These are phyloP conservation scores for Tiaroga cobitis DNA, from an alignment of 2,797 vertebrate species.

Conservation along the genomic window DNA sequence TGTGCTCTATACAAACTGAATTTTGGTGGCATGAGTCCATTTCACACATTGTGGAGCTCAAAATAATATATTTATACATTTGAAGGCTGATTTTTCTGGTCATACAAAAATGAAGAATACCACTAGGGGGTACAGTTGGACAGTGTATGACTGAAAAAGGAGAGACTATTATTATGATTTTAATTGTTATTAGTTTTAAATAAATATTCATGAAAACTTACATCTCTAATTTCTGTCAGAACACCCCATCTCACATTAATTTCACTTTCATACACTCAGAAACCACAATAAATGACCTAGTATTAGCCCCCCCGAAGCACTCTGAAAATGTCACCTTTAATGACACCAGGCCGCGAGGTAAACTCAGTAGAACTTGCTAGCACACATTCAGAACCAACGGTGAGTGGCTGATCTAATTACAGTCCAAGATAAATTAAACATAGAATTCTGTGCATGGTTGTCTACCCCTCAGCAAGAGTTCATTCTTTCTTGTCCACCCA, in stretches of 20 bases:
- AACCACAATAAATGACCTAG: not conserved
- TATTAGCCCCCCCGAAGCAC: not conserved
- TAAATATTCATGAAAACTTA: not conserved
- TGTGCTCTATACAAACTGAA: not conserved
- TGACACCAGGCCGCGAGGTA: not conserved
- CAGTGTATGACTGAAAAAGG: not conserved
- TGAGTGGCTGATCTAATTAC: constrained; percentile 53
- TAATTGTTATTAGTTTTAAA: not conserved
- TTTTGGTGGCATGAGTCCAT: not conserved
- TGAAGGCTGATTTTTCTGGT: not conserved
- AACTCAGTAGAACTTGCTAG: constrained; percentile 9
- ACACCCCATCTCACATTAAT: not conserved
- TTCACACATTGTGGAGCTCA: not conserved
- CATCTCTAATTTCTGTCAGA: not conserved
- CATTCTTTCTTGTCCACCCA: constrained; percentile 58
- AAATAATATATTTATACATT: not conserved
- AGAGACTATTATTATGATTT: not conserved
- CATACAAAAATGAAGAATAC: not conserved
- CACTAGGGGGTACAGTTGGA: constrained; percentile 34
- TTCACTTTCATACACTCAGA: constrained; percentile 8
- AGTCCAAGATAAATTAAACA: constrained; percentile 56
- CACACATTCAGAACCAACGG: not conserved
- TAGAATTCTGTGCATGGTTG: constrained; percentile 44
- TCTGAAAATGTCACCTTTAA: constrained; percentile 23
- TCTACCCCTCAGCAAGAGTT: constrained; percentile 49